These are phyloP conservation scores for Tinea trinotella DNA, from an alignment of 2,888 invertebrate species.

Conservation along the genomic window DNA sequence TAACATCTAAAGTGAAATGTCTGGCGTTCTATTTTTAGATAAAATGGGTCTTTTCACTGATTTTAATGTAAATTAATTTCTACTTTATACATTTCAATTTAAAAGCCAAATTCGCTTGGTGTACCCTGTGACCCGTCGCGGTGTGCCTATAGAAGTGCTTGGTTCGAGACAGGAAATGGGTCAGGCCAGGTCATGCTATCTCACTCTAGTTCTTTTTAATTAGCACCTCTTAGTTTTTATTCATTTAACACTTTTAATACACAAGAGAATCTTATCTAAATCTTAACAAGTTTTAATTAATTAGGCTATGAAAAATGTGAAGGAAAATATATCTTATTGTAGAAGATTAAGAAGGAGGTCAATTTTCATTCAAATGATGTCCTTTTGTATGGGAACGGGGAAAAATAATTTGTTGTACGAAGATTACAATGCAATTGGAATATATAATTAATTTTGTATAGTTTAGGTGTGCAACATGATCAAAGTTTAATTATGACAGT, in stretches of 20 bases:
- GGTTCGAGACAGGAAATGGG: slow-evolving; percentile 14
- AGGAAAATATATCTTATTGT: neutral
- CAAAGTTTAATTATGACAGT: no score
- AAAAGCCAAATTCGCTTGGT: neutral
- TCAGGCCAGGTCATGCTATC: slow-evolving; percentile 12
- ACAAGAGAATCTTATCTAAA: neutral
- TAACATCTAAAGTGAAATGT: slow-evolving; percentile 4
- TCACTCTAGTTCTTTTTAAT: slow-evolving; percentile 13
- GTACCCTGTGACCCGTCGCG: neutral
- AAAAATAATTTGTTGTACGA: no score
- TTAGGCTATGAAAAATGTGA: neutral
- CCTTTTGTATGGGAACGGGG: no score
- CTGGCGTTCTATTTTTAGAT: slow-evolving; percentile 11
- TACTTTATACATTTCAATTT: neutral
- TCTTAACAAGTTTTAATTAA: neutral
- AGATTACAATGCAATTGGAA: no score
- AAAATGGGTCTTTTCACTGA: neutral
- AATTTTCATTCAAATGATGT: no score
- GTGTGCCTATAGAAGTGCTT: neutral
- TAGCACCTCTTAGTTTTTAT: neutral
- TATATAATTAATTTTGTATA: no score
- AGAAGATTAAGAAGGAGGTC: neutral
- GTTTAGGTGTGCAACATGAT: no score
- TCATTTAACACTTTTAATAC: neutral
- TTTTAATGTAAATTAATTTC: neutral